Evolutionary conservation across 53 echinoderm and acorn worm genomes (phyloP).

Genomic region (Actinopyga echinites): DNA sequence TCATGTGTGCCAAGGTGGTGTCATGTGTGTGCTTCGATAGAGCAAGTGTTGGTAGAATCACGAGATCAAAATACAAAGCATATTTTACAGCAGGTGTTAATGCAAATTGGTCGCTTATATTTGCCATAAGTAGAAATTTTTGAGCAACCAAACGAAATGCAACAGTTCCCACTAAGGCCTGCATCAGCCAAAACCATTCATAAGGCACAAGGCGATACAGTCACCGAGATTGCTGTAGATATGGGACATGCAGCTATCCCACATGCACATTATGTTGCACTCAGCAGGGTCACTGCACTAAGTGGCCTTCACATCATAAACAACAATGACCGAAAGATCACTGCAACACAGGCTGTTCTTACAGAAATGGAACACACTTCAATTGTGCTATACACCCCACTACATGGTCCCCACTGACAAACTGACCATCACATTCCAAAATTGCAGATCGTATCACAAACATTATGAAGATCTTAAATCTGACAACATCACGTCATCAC

Average conservation of each 20-base stretch:
- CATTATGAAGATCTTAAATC: conserved; percentile 1
- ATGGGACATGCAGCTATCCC: conserved; percentile 32
- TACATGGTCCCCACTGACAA: not conserved
- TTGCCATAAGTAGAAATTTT: conserved; percentile 41
- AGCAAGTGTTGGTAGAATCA: not conserved
- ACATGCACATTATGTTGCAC: conserved; percentile 57
- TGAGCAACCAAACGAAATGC: not conserved
- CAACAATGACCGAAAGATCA: conserved; percentile 38
- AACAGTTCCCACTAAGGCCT: conserved; percentile 58
- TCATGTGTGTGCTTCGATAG: conserved; percentile 37
- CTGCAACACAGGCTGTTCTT: conserved; percentile 13
- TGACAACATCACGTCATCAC: conserved; percentile 34
- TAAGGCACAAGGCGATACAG: conserved; percentile 63
- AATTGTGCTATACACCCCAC: conserved; percentile 31
- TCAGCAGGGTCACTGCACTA: conserved; percentile 32
- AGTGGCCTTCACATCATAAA: conserved; percentile 25
- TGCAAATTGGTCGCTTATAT: conserved; percentile 34
- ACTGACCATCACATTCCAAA: conserved; percentile 20
- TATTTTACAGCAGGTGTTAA: not conserved
- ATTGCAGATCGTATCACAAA: conserved; percentile 50
- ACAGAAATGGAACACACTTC: conserved; percentile 28
- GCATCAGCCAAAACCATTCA: conserved; percentile 47
- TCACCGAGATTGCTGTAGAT: conserved; percentile 40
- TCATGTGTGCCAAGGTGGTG: no score
- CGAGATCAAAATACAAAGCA: not conserved